Conservation (phyloP, 1,140 invertebrate species). For the Ruditapes philippinarum region DNA sequence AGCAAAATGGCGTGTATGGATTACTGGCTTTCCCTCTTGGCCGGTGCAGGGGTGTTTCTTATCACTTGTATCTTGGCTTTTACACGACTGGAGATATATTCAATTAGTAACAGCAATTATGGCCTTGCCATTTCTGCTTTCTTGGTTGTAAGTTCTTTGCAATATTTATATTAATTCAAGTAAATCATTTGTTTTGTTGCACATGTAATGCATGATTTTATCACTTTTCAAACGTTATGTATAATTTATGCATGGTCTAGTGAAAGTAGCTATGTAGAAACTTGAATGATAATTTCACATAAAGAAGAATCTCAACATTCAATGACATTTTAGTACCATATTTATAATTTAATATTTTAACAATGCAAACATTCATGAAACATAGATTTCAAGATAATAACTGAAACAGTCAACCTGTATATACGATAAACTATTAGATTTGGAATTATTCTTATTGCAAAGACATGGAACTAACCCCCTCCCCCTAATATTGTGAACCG, state of each 20-base stretch:
- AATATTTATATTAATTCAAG: not conserved
- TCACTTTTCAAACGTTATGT: no score
- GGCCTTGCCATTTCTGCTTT: not conserved
- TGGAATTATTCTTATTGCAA: not conserved
- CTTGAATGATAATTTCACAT: no score
- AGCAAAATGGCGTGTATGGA: constrained; percentile 24
- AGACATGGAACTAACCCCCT: not conserved
- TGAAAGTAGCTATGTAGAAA: no score
- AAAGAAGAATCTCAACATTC: no score
- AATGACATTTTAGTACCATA: no score
- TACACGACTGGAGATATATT: constrained; percentile 35
- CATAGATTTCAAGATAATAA: not conserved
- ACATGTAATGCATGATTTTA: no score
- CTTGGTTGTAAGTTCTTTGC: constrained; percentile 13
- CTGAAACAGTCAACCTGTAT: not conserved
- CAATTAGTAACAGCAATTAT: not conserved
- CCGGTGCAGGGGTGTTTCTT: not conserved
- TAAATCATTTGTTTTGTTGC: constrained; percentile 6
- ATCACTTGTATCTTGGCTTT: not conserved
- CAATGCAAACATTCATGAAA: not conserved
- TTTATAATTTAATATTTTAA: not conserved
- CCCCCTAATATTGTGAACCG: not conserved
- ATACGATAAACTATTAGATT: not conserved
- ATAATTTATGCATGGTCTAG: no score
- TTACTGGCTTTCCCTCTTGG: constrained; percentile 32